Base-by-base conservation (phyloP, 2,113 vertebrate genomes). In the Craseonycteris thonglongyai region DNA sequence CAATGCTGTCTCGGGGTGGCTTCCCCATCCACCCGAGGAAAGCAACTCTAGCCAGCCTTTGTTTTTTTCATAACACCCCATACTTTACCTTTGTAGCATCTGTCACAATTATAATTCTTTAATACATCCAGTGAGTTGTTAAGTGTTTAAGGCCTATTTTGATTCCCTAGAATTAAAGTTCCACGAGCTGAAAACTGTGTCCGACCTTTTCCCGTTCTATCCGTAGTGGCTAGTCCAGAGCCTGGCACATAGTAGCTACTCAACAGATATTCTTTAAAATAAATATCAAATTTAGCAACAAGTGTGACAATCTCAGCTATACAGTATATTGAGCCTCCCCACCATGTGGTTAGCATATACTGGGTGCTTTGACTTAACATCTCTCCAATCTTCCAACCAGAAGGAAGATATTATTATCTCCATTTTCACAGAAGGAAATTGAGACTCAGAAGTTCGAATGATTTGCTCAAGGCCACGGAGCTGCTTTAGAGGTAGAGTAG, bases 1-100 rank as follows among this genome's bases (percentile, higher is more conserved):
- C 0, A 0, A 5, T 15, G 33, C 22, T 33, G 11, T 8, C 26
- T 82, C 21, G 0, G 7, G 19, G 24, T 8, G 3, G 45, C 54
- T 15, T 33, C 12, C 3, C 40, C 10, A 1, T 13, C 33, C 1
- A 1, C 8, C 38, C 22, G 16, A 11, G 47, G 35, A 79, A 93
- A 33, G 33, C 51, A 65, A 12, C 5, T 8, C 3, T 2, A 33
- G 19, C 40, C 22, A 21, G n/a, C 35, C 28, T 56, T 8, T 61
- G 11, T 76, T 49, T 84, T 59, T 88, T 81, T 63, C 30, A 26
- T 7, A 85, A 42, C 6, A 71, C n/a, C 24, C 51, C 84, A 38
- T 22, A 45, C 33, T 87, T 82, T 7, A 26, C 21, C 45, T 66
- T 54, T 28, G 30, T 16, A 61, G 40, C n/a, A 26, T 9, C 54